These are phyloP conservation scores for Drosophila pseudotalamancana DNA, from an alignment of 2,888 invertebrate species.

Conservation along the genomic window DNA sequence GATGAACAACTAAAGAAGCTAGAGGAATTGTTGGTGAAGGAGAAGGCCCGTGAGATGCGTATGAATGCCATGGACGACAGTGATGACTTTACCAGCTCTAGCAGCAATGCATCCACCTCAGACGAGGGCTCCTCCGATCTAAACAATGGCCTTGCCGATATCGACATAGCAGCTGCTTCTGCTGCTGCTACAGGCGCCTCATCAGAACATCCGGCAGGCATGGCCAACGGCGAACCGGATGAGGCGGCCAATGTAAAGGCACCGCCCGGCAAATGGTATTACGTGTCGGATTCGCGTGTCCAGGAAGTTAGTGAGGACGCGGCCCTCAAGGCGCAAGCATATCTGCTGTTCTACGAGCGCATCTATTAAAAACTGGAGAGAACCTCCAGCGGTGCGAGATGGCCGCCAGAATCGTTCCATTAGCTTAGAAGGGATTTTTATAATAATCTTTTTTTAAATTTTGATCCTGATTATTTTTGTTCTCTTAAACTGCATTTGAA, in stretches of 20 bases:
- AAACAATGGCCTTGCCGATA: slow-evolving; percentile 20
- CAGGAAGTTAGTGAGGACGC: slow-evolving; percentile 91
- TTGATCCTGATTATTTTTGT: slow-evolving; percentile 13
- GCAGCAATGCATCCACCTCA: slow-evolving; percentile 82
- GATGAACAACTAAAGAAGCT: slow-evolving; percentile 84
- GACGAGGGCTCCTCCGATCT: slow-evolving; percentile 38
- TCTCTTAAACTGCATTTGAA: slow-evolving; percentile 36
- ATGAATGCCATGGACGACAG: slow-evolving; percentile 82
- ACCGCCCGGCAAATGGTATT: slow-evolving; percentile 94
- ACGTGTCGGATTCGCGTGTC: slow-evolving; percentile 95
- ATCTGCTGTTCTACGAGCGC: slow-evolving; percentile 98
- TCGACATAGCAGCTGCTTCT: not conserved
- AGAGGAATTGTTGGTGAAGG: slow-evolving; percentile 82
- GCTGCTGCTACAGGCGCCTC: not conserved
- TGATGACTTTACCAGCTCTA: slow-evolving; percentile 86
- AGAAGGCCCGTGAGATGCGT: slow-evolving; percentile 81
- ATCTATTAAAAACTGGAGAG: slow-evolving; percentile 87
- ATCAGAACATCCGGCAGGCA: not conserved
- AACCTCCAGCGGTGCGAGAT: not conserved
- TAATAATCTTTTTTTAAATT: not conserved
- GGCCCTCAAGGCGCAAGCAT: slow-evolving; percentile 95
- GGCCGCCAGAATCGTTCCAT: slow-evolving; percentile 30
- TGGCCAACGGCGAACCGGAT: slow-evolving; percentile 71
- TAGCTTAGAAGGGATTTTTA: too few relatives aligned
- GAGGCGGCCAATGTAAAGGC: slow-evolving; percentile 82